Percentiles rank a stretch among this genome's conserved stretches.
Conservation (phyloP, 2,888 invertebrate species). For the Brachyopa scutellaris region DNA sequence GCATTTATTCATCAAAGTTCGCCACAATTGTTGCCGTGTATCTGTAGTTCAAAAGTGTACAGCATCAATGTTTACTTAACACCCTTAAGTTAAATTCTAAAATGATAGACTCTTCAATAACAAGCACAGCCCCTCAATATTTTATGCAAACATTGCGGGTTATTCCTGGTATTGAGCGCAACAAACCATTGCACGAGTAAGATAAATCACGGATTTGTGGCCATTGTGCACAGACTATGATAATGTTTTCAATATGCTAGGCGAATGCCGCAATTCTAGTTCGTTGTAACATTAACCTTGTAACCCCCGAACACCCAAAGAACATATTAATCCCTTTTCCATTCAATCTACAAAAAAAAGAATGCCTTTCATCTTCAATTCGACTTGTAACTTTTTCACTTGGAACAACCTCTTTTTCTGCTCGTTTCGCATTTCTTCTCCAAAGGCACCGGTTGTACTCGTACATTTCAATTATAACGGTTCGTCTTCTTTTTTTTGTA, state of each 20-base stretch:
- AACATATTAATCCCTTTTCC: conserved; percentile 57
- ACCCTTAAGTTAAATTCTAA: conserved; percentile 6
- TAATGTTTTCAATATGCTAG: background rate
- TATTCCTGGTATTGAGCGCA: background rate
- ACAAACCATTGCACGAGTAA: background rate
- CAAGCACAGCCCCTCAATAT: conserved; percentile 8
- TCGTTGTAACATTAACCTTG: conserved; percentile 38
- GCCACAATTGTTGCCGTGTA: no score
- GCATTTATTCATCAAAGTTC: no score
- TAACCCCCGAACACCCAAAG: background rate
- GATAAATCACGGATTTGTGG: no score
- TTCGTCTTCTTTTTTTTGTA: no score
- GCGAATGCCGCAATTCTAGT: no score
- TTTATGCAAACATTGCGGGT: conserved; percentile 50
- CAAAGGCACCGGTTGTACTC: conserved; percentile 14
- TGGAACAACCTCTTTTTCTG: background rate
- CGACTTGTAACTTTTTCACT: background rate
- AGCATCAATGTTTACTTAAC: conserved; percentile 16
- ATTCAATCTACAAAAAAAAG: conserved; percentile 22
- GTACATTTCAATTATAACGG: conserved; percentile 64
- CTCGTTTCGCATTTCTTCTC: background rate
- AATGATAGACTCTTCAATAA: no score
- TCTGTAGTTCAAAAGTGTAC: conserved; percentile 29
- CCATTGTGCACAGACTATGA: no score
- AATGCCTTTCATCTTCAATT: conserved; percentile 48